These are phyloP conservation scores for Drosophila mercatorum DNA, from an alignment of 2,888 invertebrate species.

Conservation along the genomic window DNA sequence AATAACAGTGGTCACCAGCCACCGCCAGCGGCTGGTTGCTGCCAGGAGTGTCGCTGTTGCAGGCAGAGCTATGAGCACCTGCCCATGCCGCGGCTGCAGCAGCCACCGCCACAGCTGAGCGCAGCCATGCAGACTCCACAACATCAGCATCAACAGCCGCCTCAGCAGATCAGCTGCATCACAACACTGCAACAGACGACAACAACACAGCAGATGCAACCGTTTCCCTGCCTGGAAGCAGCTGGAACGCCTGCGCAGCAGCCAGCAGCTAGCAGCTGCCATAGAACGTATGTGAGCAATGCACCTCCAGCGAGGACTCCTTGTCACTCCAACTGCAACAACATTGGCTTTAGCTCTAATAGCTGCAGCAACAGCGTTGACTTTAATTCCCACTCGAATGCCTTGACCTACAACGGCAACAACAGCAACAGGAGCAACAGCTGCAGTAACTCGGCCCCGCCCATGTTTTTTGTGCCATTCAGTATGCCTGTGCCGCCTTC, in stretches of 20 bases:
- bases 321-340: constrained; percentile 34
- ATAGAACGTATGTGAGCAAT: constrained; percentile 36
- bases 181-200: constrained; percentile 66
- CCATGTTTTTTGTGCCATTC: constrained; percentile 80
- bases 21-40: constrained; percentile 34
- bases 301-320: constrained; percentile 15
- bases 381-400: not conserved
- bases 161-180: constrained; percentile 56
- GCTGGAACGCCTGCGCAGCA: constrained; percentile 18
- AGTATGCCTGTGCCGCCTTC: constrained; percentile 58
- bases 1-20: constrained; percentile 39
- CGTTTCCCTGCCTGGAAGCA: constrained; percentile 20
- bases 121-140: not conserved
- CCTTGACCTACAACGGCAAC: not conserved
- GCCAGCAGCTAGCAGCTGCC: not conserved
- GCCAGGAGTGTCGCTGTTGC: constrained; percentile 54
- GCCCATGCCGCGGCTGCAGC: constrained; percentile 68
- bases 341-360: constrained; percentile 1
- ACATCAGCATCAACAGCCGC: constrained; percentile 21
- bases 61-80: constrained; percentile 66
- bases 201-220: constrained; percentile 53
- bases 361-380: constrained; percentile 21
- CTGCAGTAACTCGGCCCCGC: constrained; percentile 14
- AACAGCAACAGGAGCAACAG: not conserved
- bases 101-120: constrained; percentile 34